phyloP scores from a whole-genome alignment of 2,797 vertebrate species.

The Chrosomus eos region DNA sequence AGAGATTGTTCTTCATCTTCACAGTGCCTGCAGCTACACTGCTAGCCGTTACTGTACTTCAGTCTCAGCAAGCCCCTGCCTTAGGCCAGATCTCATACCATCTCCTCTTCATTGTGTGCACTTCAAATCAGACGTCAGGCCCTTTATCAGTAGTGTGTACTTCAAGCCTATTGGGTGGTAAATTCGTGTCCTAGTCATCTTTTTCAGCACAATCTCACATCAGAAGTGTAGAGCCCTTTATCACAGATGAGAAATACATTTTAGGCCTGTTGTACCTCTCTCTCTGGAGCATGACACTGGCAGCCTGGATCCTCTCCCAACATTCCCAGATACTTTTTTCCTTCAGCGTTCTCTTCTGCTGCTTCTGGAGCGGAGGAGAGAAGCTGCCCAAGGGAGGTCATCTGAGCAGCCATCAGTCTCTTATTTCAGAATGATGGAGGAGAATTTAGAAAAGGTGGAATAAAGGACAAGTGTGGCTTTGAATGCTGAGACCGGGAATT shows the following conservation, averaged over 20 bases:
- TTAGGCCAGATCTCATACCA: conserved; percentile 3
- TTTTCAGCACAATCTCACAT: conserved; percentile 1
- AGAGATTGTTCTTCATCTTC: neutral
- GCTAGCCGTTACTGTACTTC: conserved; percentile 8
- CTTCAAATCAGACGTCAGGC: conserved; percentile 31
- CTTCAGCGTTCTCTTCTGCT: neutral
- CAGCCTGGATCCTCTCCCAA: neutral
- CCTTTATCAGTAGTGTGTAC: conserved; percentile 7
- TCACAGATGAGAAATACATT: conserved; percentile 12
- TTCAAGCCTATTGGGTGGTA: conserved; percentile 13
- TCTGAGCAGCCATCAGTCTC: conserved; percentile 51
- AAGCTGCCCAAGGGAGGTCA: conserved; percentile 50
- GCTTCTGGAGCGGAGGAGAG: neutral
- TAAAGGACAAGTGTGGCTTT: conserved; percentile 52
- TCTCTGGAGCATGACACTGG: conserved; percentile 1
- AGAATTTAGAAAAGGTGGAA: conserved; percentile 55
- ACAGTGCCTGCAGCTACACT: conserved; percentile 10
- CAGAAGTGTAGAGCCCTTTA: conserved; percentile 9
- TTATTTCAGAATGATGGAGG: conserved; percentile 55
- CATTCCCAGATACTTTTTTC: neutral
- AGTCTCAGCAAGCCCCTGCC: neutral
- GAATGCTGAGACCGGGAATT: conserved; percentile 29
- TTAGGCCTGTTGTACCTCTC: neutral
- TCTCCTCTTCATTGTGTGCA: neutral
- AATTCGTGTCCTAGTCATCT: conserved; percentile 10